phyloP scores from a whole-genome alignment of 2,888 invertebrate genomes.

The Campoplex capitator region DNA sequence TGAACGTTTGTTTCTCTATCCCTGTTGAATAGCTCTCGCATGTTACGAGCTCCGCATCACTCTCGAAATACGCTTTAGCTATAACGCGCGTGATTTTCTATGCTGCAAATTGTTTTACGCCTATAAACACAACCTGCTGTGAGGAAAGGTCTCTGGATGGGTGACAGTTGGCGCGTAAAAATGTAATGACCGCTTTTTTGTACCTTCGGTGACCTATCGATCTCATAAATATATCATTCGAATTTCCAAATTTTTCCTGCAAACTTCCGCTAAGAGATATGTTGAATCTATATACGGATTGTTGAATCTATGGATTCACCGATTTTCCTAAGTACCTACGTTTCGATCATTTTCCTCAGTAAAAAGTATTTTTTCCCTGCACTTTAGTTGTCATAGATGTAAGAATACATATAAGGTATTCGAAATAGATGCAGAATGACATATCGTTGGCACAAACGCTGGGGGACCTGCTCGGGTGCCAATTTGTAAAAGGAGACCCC shows the following conservation, averaged over 20 bases:
- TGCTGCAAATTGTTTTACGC: conserved; percentile 84
- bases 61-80: conserved; percentile 78
- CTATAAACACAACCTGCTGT: conserved; percentile 82
- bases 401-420: conserved; percentile 69
- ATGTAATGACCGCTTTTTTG: conserved; percentile 76
- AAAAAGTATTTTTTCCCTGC: neutral
- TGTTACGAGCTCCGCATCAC: conserved; percentile 73
- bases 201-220: conserved; percentile 26
- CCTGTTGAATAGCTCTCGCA: conserved; percentile 56
- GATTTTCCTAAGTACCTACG: neutral
- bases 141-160: conserved; percentile 63
- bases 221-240: conserved; percentile 28
- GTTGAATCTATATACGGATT: neutral
- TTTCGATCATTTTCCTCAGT: conserved; percentile 6
- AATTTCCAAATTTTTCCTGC: neutral
- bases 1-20: conserved; percentile 59
- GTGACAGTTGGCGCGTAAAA: conserved; percentile 82
- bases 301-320: neutral
- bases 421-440: conserved; percentile 72
- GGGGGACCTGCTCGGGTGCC: conserved; percentile 78
- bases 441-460: conserved; percentile 80
- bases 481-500: conserved; percentile 82
- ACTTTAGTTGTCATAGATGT: conserved; percentile 14
- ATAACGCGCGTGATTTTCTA: conserved; percentile 84
- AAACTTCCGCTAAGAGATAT: neutral